Base-by-base conservation (phyloP, 2,888 invertebrate species). In the Sesia apiformis region DNA sequence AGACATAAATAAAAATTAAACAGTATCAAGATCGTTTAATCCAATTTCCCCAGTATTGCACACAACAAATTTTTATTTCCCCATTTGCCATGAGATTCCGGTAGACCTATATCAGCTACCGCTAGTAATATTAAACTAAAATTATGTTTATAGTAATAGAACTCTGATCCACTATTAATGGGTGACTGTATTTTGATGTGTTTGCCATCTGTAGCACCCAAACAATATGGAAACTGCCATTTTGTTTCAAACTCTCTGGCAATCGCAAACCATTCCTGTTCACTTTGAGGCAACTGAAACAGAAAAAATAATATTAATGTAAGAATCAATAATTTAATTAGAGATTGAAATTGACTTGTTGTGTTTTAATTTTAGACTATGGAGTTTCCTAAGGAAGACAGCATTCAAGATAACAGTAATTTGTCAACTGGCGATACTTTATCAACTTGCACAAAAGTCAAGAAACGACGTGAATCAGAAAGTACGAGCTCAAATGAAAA, bases 151-250 rank as follows among this genome's bases (percentile, higher is more conserved):
- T 62, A 66, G 55, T 66, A 70, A 57, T 63, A 65, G 55, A 61
- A 69, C 60, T 57, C 53, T n/a, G 60, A 58, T n/a, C 64, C 69
- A 59, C 60, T 66, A 53, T 67, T n/a, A n/a, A n/a, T n/a, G n/a
- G n/a, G n/a, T n/a, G n/a, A n/a, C n/a, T n/a, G 60, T 38, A 67
- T 54, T 38, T 50, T 56, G 7, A 65, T 51, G 52, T 66, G 67
- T 57, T 69, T 70, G 3, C 66, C 60, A 42, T 60, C 58, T 40
- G 56, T 63, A 4, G 61, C 60, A 52, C 65, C 65, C 8, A 66
- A 39, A 58, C 67, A 67, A 58, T 69, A 61, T 46, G 66, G 65
- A 58, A 66, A 69, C 53, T 71, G 65, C 65, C 66, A 70, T 52
- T 57, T 62, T 4, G 55, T 55, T 56, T 65, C 58, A 62, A 65